These are phyloP conservation scores for Bagarius yarrelli DNA, from an alignment of 2,113 vertebrate species.

Conservation along the genomic window DNA sequence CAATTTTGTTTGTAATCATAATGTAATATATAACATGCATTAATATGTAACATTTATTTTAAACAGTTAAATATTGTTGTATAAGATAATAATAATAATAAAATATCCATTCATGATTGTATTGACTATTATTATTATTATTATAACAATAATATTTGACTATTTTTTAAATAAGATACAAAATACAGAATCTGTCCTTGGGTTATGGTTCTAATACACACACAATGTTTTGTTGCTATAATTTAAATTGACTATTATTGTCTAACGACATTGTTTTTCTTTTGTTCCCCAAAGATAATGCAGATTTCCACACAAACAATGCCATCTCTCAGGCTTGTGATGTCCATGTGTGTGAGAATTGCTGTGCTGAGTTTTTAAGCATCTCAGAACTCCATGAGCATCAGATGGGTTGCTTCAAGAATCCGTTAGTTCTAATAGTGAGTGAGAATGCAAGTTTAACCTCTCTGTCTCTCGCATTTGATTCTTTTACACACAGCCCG, in stretches of 20 bases:
- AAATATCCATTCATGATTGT: too few species aligned
- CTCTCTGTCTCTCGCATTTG: constrained; percentile 85
- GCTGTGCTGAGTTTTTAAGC: constrained; percentile 98
- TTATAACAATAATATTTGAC: too few species aligned
- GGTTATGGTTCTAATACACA: too few species aligned
- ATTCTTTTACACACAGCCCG: constrained; percentile 79
- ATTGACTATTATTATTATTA: too few species aligned
- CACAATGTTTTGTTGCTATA: background rate
- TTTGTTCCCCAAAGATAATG: constrained; percentile 79
- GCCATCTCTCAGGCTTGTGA: constrained; percentile 84
- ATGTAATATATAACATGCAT: too few species aligned
- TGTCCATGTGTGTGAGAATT: constrained; percentile 93
- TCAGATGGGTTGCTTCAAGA: constrained; percentile 97
- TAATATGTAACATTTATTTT: too few species aligned
- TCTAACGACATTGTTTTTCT: background rate
- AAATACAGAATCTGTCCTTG: too few species aligned
- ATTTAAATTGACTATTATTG: too few species aligned
- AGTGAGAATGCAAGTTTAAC: constrained; percentile 81
- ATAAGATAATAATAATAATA: too few species aligned
- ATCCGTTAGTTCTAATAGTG: constrained; percentile 95
- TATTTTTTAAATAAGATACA: too few species aligned
- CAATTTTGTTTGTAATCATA: too few species aligned
- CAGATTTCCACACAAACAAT: constrained; percentile 81
- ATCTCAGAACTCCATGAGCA: constrained; percentile 93
- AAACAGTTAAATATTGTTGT: too few species aligned